Conservation (phyloP, 2,113 vertebrate genomes). For the Anser brachyrhynchus region DNA sequence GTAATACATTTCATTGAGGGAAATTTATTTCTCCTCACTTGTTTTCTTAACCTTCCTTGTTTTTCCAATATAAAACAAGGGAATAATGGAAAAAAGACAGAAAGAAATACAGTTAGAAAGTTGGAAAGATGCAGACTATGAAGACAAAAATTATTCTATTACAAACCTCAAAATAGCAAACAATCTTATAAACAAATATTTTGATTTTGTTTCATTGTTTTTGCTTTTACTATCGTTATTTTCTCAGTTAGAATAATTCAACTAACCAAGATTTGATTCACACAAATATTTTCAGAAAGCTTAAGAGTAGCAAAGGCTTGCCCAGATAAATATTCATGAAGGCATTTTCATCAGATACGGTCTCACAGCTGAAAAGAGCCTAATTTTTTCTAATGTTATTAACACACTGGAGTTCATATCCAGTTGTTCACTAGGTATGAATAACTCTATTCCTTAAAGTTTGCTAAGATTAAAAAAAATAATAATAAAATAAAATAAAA, state of each 20-base stretch:
- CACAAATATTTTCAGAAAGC: background rate
- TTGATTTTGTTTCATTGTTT: background rate
- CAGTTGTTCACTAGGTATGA: background rate
- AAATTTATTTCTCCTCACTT: background rate
- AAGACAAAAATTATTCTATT: background rate
- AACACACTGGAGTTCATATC: background rate
- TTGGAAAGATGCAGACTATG: background rate
- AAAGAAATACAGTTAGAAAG: background rate
- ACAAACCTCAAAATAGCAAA: background rate
- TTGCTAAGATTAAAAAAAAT: background rate
- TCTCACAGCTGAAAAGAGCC: background rate
- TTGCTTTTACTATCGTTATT: background rate
- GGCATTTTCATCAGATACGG: background rate
- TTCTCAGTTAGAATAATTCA: background rate
- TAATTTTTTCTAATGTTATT: background rate
- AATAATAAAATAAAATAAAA: background rate
- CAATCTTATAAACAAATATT: background rate
- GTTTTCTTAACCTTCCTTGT: background rate
- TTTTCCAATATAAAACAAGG: background rate
- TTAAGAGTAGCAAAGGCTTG: background rate
- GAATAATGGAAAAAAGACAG: accelerated
- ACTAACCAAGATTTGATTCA: background rate
- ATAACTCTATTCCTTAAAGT: background rate
- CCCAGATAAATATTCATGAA: background rate
- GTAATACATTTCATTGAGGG: background rate